A percentile compares a stretch with the other conserved stretches of the same genome.
Evolutionary conservation across 2,888 invertebrate species (phyloP).

Genomic region (Cephonodes hylas): DNA sequence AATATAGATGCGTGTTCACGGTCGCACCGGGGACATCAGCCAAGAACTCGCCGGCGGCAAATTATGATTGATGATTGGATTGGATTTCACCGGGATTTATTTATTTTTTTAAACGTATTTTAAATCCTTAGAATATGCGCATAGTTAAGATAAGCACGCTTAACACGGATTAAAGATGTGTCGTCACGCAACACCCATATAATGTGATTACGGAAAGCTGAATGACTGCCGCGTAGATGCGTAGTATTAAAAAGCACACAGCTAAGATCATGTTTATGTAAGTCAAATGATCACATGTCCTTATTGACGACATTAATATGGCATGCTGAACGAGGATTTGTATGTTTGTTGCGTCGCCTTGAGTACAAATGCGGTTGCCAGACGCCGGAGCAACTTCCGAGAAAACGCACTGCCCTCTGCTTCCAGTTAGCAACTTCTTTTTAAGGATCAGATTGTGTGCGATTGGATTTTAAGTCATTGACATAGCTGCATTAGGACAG

Average conservation of each 20-base stretch:
- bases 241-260: neutral
- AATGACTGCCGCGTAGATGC: neutral
- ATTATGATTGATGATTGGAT: conserved; percentile 70
- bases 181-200: neutral
- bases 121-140: neutral
- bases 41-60: conserved; percentile 65
- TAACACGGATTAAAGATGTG: neutral
- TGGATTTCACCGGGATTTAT: conserved; percentile 46
- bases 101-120: conserved; percentile 29
- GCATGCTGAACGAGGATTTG: conserved; percentile 1
- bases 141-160: neutral
- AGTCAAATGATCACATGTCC: neutral
- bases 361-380: conserved; percentile 21
- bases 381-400: conserved; percentile 49
- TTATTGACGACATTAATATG: conserved; percentile 23
- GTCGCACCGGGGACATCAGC: conserved; percentile 60
- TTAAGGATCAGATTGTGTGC: conserved; percentile 20
- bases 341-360: neutral
- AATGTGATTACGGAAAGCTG: neutral
- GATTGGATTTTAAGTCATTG: neutral
- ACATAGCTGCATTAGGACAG: neutral
- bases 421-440: conserved; percentile 35
- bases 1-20: conserved; percentile 67
- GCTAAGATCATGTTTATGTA: neutral
- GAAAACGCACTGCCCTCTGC: conserved; percentile 43